These are phyloP conservation scores for Mugil cephalus DNA, from an alignment of 2,113 vertebrate genomes.

Conservation along the genomic window DNA sequence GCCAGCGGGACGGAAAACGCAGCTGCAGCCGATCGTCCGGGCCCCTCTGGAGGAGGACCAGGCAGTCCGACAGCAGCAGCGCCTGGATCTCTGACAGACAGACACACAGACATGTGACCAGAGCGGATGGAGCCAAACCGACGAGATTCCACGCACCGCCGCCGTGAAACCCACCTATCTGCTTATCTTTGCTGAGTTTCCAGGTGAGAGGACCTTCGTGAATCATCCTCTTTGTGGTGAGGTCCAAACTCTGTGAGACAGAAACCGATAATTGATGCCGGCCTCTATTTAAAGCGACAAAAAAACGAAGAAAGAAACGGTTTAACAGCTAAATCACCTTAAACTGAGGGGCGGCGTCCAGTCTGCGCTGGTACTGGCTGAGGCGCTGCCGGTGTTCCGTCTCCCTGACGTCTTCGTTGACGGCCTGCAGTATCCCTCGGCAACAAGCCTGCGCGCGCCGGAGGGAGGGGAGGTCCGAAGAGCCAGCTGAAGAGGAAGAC, in stretches of 20 bases:
- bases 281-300: rapidly evolving
- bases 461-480: slow-evolving; percentile 86
- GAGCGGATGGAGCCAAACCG: rapidly evolving
- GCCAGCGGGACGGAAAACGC: slow-evolving; percentile 84
- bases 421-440: slow-evolving; percentile 88
- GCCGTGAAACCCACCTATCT: slow-evolving; percentile 83
- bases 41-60: slow-evolving; percentile 90
- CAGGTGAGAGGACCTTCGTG: slow-evolving; percentile 93
- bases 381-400: slow-evolving; percentile 89
- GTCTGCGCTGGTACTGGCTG: slow-evolving; percentile 90
- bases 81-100: slow-evolving; percentile 89
- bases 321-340: slow-evolving; percentile 80
- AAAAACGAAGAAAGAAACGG: not conserved
- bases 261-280: not conserved
- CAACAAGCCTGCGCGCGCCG: slow-evolving; percentile 89
- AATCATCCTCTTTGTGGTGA: slow-evolving; percentile 92
- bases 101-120: not conserved
- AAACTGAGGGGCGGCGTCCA: slow-evolving; percentile 90
- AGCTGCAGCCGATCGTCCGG: slow-evolving; percentile 91
- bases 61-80: slow-evolving; percentile 91
- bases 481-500: slow-evolving; percentile 74
- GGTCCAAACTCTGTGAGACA: slow-evolving; percentile 87
- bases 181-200: slow-evolving; percentile 94
- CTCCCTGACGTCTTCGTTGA: slow-evolving; percentile 91
- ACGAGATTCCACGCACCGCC: too few relatives aligned